Conservation (phyloP, 2,113 vertebrate genomes). For the Actenoides lindsayi region DNA sequence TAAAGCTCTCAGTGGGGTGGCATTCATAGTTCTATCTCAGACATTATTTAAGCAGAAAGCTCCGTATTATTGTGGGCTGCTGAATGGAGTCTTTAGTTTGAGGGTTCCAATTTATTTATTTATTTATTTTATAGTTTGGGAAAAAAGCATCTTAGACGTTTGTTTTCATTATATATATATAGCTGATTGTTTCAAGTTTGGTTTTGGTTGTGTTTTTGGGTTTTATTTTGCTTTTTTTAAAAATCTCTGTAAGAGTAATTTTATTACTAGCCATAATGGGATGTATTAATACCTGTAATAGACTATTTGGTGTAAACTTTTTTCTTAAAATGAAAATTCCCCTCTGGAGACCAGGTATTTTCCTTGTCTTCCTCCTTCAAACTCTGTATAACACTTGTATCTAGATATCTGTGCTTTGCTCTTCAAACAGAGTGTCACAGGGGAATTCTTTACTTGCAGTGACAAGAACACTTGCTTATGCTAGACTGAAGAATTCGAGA, state of each 20-base stretch:
- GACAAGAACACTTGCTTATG: neutral
- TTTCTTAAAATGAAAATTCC: neutral
- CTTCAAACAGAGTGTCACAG: neutral
- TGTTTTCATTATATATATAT: neutral
- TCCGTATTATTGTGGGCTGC: neutral
- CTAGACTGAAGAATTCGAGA: neutral
- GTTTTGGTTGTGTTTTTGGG: too few species aligned
- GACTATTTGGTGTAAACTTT: neutral
- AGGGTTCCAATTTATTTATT: too few species aligned
- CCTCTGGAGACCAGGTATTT: neutral
- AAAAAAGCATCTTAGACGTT: neutral
- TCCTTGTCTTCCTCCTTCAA: neutral
- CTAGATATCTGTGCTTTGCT: neutral
- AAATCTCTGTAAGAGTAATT: neutral
- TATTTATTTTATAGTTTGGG: neutral
- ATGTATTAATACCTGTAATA: neutral
- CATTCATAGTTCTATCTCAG: neutral
- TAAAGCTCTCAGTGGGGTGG: neutral
- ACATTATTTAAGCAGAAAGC: neutral
- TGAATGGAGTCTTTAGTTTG: neutral
- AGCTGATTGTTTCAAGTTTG: neutral
- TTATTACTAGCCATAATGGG: neutral
- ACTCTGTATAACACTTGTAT: neutral
- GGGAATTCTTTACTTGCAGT: neutral
- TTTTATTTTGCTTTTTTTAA: neutral